A percentile compares a stretch with the other conserved stretches of the same genome.
Evolutionary conservation across 2,888 invertebrate species (phyloP).

Genomic region (Eudemis profundana): DNA sequence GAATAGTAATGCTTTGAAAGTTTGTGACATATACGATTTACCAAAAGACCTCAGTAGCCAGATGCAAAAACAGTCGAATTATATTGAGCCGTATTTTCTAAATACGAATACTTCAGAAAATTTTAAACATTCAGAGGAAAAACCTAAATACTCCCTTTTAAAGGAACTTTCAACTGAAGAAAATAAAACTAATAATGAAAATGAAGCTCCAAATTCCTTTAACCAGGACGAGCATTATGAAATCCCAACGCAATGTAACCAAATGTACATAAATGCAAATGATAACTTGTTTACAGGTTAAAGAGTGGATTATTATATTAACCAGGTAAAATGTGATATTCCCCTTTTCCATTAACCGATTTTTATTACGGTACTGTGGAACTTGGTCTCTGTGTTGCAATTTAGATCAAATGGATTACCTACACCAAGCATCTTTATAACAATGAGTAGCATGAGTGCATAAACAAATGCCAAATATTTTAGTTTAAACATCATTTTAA

Average conservation of each 20-base stretch:
- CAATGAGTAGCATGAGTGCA: too few species aligned
- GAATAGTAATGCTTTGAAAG: background rate
- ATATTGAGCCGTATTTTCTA: conserved; percentile 19
- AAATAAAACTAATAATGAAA: background rate
- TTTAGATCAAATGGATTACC: too few species aligned
- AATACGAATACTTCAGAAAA: background rate
- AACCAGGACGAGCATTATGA: background rate
- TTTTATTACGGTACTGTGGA: too few species aligned
- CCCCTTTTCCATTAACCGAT: too few species aligned
- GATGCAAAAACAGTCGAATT: background rate
- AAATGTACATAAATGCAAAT: conserved; percentile 37
- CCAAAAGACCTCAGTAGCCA: background rate
- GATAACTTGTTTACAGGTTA: background rate
- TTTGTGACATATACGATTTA: conserved; percentile 9
- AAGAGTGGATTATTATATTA: background rate
- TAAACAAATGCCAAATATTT: too few species aligned
- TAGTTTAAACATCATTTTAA: too few species aligned
- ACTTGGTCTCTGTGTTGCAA: too few species aligned
- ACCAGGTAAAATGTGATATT: too few species aligned
- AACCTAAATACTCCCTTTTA: conserved; percentile 10
- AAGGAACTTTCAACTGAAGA: background rate
- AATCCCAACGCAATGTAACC: conserved; percentile 7
- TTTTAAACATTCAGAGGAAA: conserved; percentile 1
- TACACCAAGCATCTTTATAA: too few species aligned
- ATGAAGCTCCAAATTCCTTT: background rate